phyloP scores from a whole-genome alignment of 1,140 invertebrate genomes.

The Hesperophylax magnus region DNA sequence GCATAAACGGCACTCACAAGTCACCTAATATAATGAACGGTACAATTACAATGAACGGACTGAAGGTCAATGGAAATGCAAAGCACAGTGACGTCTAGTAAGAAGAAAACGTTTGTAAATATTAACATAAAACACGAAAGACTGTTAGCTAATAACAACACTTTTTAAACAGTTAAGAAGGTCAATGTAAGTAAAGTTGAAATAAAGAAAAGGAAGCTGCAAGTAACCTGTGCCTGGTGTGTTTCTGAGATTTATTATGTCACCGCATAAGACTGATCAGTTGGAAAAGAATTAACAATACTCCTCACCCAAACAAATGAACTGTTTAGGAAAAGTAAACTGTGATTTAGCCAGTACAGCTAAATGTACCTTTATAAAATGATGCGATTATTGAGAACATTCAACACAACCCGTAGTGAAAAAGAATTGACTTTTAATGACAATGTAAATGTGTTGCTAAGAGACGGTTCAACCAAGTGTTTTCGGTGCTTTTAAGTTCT shows the following conservation, averaged over 20 bases:
- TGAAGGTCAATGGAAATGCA: slow-evolving; percentile 56
- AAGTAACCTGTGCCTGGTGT: slow-evolving; percentile 7
- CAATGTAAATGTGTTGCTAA: neutral
- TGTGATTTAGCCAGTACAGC: neutral
- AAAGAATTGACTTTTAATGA: neutral
- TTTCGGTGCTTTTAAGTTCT: neutral
- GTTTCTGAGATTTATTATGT: slow-evolving; percentile 3
- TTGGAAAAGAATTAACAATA: slow-evolving; percentile 3
- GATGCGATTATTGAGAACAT: neutral
- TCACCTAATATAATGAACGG: slow-evolving; percentile 43
- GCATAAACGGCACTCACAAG: slow-evolving; percentile 1
- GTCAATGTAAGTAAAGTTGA: neutral
- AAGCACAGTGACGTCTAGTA: slow-evolving; percentile 56
- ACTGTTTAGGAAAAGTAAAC: slow-evolving; percentile 7
- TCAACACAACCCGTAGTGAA: neutral
- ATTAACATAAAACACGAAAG: neutral
- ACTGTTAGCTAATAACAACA: slow-evolving; percentile 21
- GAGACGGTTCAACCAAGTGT: neutral
- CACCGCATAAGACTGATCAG: slow-evolving; percentile 6
- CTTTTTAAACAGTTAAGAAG: slow-evolving; percentile 3
- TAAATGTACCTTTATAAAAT: neutral
- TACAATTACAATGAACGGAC: slow-evolving; percentile 56
- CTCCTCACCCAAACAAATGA: neutral
- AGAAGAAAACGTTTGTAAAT: neutral
- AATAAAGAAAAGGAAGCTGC: neutral